Conservation (phyloP, 92 coral and sea anemone genomes). For the Epizoanthus scotinus region DNA sequence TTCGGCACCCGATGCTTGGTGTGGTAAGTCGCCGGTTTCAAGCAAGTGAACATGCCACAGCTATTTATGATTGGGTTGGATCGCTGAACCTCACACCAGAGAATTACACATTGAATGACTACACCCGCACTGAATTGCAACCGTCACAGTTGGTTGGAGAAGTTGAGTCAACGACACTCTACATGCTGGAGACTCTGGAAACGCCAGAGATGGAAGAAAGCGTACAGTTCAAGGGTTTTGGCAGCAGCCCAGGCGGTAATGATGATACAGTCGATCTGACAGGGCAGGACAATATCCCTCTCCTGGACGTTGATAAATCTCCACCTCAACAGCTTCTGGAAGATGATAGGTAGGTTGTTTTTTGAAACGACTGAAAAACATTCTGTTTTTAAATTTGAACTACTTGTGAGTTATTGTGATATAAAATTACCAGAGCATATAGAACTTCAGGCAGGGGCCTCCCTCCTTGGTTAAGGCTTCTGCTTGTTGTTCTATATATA, state of each 20-base stretch:
- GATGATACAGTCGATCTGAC: slow-evolving; percentile 20
- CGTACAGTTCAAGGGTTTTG: slow-evolving; percentile 14
- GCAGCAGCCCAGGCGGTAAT: slow-evolving; percentile 15
- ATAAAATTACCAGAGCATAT: slow-evolving; percentile 9
- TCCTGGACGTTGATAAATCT: slow-evolving; percentile 10
- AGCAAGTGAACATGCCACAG: slow-evolving; percentile 8
- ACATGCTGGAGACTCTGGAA: slow-evolving; percentile 22
- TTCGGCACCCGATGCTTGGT: slow-evolving; percentile 12
- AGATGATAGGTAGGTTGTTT: slow-evolving; percentile 14
- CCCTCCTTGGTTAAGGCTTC: too few relatives aligned
- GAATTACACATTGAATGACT: slow-evolving; percentile 9
- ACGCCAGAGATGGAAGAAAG: slow-evolving; percentile 18
- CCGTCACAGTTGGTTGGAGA: slow-evolving; percentile 22
- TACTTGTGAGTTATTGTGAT: slow-evolving; percentile 8
- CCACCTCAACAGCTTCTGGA: slow-evolving; percentile 16
- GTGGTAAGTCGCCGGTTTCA: slow-evolving; percentile 17
- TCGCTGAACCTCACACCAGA: slow-evolving; percentile 2
- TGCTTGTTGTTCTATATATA: too few relatives aligned
- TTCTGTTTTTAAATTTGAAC: background rate
- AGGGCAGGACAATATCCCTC: slow-evolving; percentile 21
- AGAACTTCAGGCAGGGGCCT: too few relatives aligned
- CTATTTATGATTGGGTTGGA: slow-evolving; percentile 14
- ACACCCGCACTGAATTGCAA: slow-evolving; percentile 12
- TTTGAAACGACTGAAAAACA: slow-evolving; percentile 10
- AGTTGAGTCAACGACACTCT: background rate